Evolutionary conservation across 2,113 vertebrate genomes (phyloP), one percentile per base, ranked within the genome.

Genomic region (Cyphomyrus plagiostoma): DNA sequence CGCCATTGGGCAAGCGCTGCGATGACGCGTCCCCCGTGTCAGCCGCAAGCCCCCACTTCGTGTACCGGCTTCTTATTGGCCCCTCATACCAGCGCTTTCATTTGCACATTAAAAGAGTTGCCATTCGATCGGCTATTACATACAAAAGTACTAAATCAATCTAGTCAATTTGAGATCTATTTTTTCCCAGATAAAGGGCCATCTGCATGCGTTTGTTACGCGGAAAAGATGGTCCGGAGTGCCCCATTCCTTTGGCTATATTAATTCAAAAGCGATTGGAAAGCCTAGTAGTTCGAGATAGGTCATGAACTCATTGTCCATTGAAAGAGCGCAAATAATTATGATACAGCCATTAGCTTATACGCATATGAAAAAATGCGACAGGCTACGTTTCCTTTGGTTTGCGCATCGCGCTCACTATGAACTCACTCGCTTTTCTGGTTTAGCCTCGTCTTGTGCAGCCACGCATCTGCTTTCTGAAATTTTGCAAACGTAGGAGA

Each of bases 21-120:
- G 0, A 86, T 94, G 95, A 95, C 94, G 95, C 92, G 4, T 74
- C 0, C 30, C 70, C 49, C 74, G 89, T 90, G 90, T 90, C 88
- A 86, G 90, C 42, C 86, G 90, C 88, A 89, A 91, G 89, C 91
- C 89, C 88, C 46, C 85, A 49, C 86, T 88, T 91, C 91, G 82
- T 91, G 90, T 88, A 89, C 88, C 90, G 70, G 90, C 42, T 89
- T 35, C 93, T 93, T 92, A 95, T 95, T 95, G 95, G 96, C 88
- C 92, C 53, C 74, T 46, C 89, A 39, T 42, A 86, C 90, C 88
- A 90, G 80, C 58, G 87, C 90, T 89, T 82, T 90, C 39, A 93
- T 94, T 93, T 93, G 91, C 94, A 94, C 93, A 93, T 93, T 93
- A 91, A 94, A 93, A 92, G 92, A 92, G 92, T 91, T 87, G 89